Evolutionary conservation across 2,888 invertebrate genomes (phyloP).

Genomic region (Endotricha flammealis): DNA sequence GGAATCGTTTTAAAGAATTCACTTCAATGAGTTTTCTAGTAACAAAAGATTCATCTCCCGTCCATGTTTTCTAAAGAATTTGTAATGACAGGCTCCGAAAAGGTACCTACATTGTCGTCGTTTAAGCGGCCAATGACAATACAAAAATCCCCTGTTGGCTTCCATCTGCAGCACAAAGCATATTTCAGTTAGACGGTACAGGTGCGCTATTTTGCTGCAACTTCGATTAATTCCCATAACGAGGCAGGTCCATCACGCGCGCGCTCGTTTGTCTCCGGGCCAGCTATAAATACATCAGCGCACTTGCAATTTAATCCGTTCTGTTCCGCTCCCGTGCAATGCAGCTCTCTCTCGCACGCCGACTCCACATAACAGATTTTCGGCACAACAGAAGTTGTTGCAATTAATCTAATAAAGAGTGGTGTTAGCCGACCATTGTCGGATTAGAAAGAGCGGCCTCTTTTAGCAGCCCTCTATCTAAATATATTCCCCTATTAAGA

Average conservation of each 20-base stretch:
- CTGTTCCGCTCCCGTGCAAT: conserved; percentile 59
- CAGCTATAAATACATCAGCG: conserved; percentile 77
- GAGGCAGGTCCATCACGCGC: conserved; percentile 75
- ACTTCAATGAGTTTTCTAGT: too few relatives aligned
- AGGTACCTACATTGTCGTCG: conserved; percentile 1
- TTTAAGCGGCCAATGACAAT: conserved; percentile 3
- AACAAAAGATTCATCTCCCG: too few relatives aligned
- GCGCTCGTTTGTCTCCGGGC: conserved; percentile 74
- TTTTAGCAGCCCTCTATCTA: background rate
- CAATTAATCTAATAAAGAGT: conserved; percentile 49
- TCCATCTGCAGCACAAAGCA: conserved; percentile 30
- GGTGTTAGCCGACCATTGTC: conserved; percentile 38
- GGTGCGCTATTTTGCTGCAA: conserved; percentile 64
- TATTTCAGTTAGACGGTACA: conserved; percentile 67
- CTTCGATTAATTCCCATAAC: conserved; percentile 78
- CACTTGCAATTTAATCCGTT: conserved; percentile 76
- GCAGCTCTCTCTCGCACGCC: conserved; percentile 44
- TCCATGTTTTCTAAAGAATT: background rate
- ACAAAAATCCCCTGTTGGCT: conserved; percentile 5
- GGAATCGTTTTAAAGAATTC: too few relatives aligned
- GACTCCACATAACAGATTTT: conserved; percentile 35
- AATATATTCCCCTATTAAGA: background rate
- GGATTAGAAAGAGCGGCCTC: conserved; percentile 26
- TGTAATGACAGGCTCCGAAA: background rate
- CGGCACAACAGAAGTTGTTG: conserved; percentile 55